Evolutionary conservation across 37 sponge, comb jelly and placozoan species (phyloP).

Genomic region (Bolinopsis microptera): DNA sequence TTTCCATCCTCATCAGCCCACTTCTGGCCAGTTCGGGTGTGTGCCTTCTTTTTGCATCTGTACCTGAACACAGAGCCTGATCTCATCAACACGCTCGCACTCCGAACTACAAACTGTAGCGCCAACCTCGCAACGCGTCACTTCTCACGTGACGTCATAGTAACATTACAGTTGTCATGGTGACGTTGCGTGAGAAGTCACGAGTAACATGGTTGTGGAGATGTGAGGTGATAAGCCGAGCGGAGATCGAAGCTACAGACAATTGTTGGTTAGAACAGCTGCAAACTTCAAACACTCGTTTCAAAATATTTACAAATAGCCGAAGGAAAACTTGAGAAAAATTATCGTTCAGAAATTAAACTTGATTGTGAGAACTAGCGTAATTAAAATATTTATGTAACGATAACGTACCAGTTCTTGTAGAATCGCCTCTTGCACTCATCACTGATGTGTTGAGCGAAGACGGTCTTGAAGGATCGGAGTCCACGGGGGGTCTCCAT

Average conservation of each 20-base stretch:
- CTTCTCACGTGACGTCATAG: neutral
- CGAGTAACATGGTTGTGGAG: neutral
- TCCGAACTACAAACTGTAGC: slow-evolving; percentile 25
- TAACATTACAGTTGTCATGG: no score
- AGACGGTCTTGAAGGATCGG: slow-evolving; percentile 89
- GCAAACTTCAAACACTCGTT: no score
- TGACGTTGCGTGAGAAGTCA: neutral
- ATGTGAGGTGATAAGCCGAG: neutral
- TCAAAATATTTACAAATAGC: no score
- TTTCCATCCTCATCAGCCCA: slow-evolving; percentile 90
- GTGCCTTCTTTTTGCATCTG: slow-evolving; percentile 94
- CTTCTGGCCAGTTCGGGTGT: slow-evolving; percentile 74
- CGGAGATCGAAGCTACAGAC: slow-evolving; percentile 37
- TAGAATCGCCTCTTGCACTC: slow-evolving; percentile 98
- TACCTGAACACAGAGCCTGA: slow-evolving; percentile 73
- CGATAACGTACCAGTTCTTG: slow-evolving; percentile 93
- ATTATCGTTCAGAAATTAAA: no score
- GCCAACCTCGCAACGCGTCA: neutral
- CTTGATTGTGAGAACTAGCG: no score
- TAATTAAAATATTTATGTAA: no score
- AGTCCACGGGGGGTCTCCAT: slow-evolving; percentile 97
- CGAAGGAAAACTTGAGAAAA: no score
- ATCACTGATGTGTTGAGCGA: slow-evolving; percentile 95
- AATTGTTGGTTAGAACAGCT: no score
- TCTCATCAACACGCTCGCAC: slow-evolving; percentile 11